Percentiles rank a stretch among this genome's conserved stretches.
phyloP scores from a whole-genome alignment of 2,113 vertebrate species.

The Ptilonorhynchus violaceus region DNA sequence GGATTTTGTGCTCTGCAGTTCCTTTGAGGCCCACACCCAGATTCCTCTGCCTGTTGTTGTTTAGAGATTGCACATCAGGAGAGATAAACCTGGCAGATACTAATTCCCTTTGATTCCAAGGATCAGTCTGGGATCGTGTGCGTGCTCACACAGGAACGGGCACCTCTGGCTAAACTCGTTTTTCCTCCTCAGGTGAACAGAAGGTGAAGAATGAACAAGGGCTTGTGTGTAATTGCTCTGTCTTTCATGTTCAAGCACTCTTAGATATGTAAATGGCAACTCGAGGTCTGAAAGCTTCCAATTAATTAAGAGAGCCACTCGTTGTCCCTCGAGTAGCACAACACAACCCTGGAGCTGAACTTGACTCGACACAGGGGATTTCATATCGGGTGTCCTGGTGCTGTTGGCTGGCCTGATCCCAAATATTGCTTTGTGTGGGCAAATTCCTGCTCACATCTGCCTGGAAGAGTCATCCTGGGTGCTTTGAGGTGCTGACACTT shows the following conservation, averaged over 20 bases:
- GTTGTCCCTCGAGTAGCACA: background rate
- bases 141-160: background rate
- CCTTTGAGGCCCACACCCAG: slow-evolving; percentile 12
- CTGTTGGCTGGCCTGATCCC: background rate
- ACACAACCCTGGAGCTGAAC: background rate
- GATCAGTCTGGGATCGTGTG: background rate
- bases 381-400: background rate
- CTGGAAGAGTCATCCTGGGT: fast-evolving
- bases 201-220: background rate
- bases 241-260: slow-evolving; percentile 9
- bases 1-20: background rate
- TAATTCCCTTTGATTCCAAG: background rate
- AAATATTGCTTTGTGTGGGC: background rate
- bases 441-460: background rate
- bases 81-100: background rate
- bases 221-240: slow-evolving; percentile 8
- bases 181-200: background rate
- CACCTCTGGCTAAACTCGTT: slow-evolving; percentile 25
- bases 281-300: background rate
- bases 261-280: background rate
- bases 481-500: background rate
- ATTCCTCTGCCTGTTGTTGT: slow-evolving; percentile 14
- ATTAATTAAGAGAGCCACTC: background rate
- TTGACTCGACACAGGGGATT: background rate
- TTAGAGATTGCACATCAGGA: background rate